Evolutionary conservation across 92 coral and sea anemone species (phyloP), one percentile per base, ranked within the genome.

Genomic region (Paramuricea clavata): DNA sequence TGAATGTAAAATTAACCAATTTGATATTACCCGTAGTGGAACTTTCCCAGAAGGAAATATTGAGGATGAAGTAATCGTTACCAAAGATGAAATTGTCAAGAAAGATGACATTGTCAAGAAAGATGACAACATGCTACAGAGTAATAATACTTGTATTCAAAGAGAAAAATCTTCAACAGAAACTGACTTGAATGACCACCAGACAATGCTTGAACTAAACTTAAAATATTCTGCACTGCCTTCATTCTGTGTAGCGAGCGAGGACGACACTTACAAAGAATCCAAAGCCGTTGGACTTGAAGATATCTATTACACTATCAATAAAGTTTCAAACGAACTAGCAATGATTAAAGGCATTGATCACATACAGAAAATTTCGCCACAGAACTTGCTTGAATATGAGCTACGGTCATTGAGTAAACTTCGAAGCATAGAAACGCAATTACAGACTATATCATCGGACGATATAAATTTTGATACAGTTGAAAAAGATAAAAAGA

Each of bases 351-450:
- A 36, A 33, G 27, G 28, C 28, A 33, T 36, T 54, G 49, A 12
- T 26, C 35, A 44, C 32, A 12, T 21, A 7, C 31, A n/a, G 12
- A 0, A 42, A 41, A 9, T 41, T 5, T 42, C 79, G 2, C 79
- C 79, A n/a, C 11, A n/a, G 35, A 27, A 42, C 3, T 39, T 73
- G 21, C 79, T 73, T 41, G 79, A 73, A 21, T 26, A 42, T 43
- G 79, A 73, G 32, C 32, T 42, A 26, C 32, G 35, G 59, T 73
- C 57, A 0, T n/a, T 30, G 23, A 21, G 15, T 43, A 36, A 43
- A 43, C 79, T 73, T 41, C 57, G 54, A 21, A 73, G 54, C 35
- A 30, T 73, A n/a, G 33, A 44, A 73, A 43, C 2, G 57, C 11
- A 73, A 13, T 13, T 73, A 7, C 26, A 30, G 35, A 44, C 26